Conservation (phyloP, 2,113 vertebrate genomes). For the Ia io region DNA sequence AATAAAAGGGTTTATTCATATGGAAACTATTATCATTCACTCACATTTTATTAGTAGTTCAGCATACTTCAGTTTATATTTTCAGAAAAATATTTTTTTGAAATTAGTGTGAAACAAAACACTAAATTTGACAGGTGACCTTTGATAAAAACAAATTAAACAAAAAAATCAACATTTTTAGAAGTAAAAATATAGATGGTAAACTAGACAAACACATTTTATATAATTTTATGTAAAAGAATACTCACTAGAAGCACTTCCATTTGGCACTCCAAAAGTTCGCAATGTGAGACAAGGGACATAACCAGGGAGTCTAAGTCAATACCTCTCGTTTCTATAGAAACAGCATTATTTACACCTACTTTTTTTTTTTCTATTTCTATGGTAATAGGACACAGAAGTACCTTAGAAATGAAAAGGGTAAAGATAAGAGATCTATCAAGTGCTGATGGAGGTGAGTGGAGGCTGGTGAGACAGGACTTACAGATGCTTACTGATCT, state of each 20-base stretch:
- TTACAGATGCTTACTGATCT: not conserved
- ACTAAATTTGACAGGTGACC: not conserved
- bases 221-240: not conserved
- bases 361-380: not conserved
- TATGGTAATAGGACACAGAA: conserved; percentile 23
- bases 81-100: not conserved
- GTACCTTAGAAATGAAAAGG: not conserved
- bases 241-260: not conserved
- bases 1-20: not conserved
- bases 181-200: not conserved
- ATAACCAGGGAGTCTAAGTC: not conserved
- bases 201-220: not conserved
- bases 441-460: not conserved
- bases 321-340: conserved; percentile 35
- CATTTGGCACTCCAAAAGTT: not conserved
- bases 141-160: not conserved
- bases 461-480: not conserved
- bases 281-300: not conserved
- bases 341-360: not conserved
- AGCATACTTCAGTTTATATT: not conserved
- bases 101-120: not conserved
- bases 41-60: not conserved
- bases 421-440: not conserved
- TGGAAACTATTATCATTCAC: not conserved
- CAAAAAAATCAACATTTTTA: not conserved